Base-by-base conservation (phyloP, 1,140 invertebrate species). In the Bursaphelenchus mucronatus region DNA sequence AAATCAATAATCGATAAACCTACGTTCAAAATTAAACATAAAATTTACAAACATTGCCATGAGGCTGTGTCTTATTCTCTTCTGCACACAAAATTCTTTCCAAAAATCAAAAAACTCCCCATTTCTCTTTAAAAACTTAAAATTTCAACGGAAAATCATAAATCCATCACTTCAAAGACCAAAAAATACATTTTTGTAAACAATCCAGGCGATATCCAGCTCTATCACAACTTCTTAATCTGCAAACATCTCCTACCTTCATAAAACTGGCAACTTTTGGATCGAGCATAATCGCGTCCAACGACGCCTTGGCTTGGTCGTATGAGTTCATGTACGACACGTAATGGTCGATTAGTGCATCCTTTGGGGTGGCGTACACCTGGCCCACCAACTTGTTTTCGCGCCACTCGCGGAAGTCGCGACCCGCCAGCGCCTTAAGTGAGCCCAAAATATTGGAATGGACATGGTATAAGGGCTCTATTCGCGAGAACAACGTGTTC, bases 281-380 rank as follows among this genome's bases (percentile, higher is more conserved):
- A 9, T 59, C 40, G 41, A 19, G 11, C 40, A 11, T 3, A 13
- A 59, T 59, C 15, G 13, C 7, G 11, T 50, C 21, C 11, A 59
- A 13, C 13, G 13, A 44, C 15, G 41, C 57, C 44, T n/a, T 40
- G 1, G 45, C 40, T 39, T 59, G 19, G 21, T 59, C 21, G 57
- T 59, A 59, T 11, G 13, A 11, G 30, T 59, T 59, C 13, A 59
- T 46, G 40, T 59, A 59, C 21, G 57, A 39, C 15, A 59, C 57
- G 41, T 59, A 59, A 39, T 15, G 19, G 10, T 50, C 45, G 15
- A 45, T n/a, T 3, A 59, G 47, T 30, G 41, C 19, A 11, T 59
- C 21, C 15, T 46, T 45, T 1, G 15, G 57, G 11, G 13, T 11
- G 13, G 57, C 57, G 40, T n/a, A 40, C 40, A 43, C 41, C 13